These are phyloP conservation scores for Kryptopterus vitreolus DNA, from an alignment of 2,797 vertebrate species.

Conservation along the genomic window DNA sequence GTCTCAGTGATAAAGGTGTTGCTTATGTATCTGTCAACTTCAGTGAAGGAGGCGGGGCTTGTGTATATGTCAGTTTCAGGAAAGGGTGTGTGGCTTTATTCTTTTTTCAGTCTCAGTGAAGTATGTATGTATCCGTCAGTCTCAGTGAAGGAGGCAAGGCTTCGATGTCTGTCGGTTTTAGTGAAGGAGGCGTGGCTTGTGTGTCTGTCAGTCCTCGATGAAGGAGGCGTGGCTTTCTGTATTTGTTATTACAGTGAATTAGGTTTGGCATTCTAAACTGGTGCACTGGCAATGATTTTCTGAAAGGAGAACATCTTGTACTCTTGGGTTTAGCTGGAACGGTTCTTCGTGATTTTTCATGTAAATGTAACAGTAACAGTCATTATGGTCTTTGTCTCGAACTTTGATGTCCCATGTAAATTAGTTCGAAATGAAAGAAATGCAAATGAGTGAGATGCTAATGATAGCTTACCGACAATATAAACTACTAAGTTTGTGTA, in stretches of 20 bases:
- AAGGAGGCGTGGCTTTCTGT: not conserved
- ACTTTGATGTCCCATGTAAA: constrained; percentile 50
- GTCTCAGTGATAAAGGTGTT: not conserved
- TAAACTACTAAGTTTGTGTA: not conserved
- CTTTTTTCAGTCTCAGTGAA: not conserved
- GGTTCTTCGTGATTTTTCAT: not conserved
- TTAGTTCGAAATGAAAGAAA: constrained; percentile 39
- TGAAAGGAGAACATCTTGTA: not conserved
- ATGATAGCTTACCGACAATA: constrained; percentile 5
- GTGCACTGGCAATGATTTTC: not conserved
- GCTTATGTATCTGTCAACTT: not conserved
- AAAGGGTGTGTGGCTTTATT: not conserved
- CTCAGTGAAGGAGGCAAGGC: too few relatives aligned
- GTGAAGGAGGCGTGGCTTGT: not conserved
- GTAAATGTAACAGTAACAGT: constrained; percentile 28
- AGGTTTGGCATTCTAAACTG: not conserved
- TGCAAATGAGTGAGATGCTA: constrained; percentile 22
- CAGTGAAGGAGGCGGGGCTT: not conserved
- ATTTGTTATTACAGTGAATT: not conserved
- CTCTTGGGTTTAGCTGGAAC: not conserved
- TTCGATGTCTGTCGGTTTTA: too few relatives aligned
- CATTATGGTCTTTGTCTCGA: constrained; percentile 29
- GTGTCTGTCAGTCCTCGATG: not conserved
- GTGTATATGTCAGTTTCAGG: not conserved
- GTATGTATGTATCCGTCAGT: not conserved